Evolutionary conservation across 1,140 invertebrate genomes (phyloP).

Genomic region (Pteromalus puparum): DNA sequence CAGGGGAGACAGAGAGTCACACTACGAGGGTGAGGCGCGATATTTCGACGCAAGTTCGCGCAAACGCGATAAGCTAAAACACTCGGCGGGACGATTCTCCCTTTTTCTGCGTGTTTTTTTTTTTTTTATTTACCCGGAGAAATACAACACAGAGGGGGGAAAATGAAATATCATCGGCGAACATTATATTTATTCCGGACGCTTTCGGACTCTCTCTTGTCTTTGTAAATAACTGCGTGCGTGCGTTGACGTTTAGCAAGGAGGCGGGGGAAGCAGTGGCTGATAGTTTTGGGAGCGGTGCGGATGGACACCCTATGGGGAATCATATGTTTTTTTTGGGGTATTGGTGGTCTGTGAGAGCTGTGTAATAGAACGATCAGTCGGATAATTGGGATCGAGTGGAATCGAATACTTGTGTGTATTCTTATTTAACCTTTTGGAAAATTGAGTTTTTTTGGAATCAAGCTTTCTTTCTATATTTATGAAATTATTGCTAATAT

Average conservation of each 20-base stretch:
- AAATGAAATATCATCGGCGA: constrained; percentile 56
- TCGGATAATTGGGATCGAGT: background rate
- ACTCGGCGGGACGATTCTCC: constrained; percentile 60
- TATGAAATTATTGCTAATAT: too few species aligned
- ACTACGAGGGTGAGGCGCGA: constrained; percentile 47
- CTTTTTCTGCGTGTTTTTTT: constrained; percentile 35
- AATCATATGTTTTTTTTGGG: background rate
- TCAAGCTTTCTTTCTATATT: too few species aligned
- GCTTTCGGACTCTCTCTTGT: constrained; percentile 46
- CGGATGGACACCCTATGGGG: background rate
- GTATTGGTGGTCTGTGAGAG: background rate
- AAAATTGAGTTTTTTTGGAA: too few species aligned
- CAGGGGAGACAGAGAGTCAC: constrained; percentile 56
- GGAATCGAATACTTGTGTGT: background rate
- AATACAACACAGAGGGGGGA: constrained; percentile 37
- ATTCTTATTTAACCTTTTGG: too few species aligned
- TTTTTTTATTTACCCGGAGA: constrained; percentile 50
- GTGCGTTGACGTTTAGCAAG: constrained; percentile 19
- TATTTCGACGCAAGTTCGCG: constrained; percentile 66
- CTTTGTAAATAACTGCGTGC: constrained; percentile 38
- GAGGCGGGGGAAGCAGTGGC: background rate
- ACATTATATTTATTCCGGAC: constrained; percentile 44
- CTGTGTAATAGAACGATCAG: background rate
- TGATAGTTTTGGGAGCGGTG: background rate
- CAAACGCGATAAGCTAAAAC: constrained; percentile 74